Base-by-base conservation (phyloP, 2,113 vertebrate species). In the Hyperopisus bebe region DNA sequence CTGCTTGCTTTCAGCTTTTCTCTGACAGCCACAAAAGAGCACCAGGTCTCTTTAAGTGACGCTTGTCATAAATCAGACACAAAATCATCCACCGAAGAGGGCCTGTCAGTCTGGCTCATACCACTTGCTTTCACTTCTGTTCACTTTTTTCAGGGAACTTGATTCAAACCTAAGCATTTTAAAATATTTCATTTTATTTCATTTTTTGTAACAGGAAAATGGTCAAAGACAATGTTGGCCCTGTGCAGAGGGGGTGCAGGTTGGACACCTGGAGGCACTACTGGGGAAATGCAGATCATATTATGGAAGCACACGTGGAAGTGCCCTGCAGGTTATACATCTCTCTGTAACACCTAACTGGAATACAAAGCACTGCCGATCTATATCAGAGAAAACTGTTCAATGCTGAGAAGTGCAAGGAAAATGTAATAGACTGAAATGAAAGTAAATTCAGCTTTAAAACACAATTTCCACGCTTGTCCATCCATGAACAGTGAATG, bases 1-100 rank as follows among this genome's bases (percentile, higher is more conserved):
- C 95, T 95, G 94, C 95, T 95, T 96, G 95, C 95, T 96, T 95
- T 97, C 95, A 94, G 95, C 92, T 93, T 92, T 93, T 93, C 91
- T 96, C 93, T 95, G 96, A 97, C 93, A 96, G 95, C 95, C 96
- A 97, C 95, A 96, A 97, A 97, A 96, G 95, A 96, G 95, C 94
- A 93, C 92, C 94, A 94, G 95, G 94, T 93, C 91, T 95, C 93
- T 95, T 96, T 95, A 95, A 95, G 95, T 95, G 95, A 96, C 95
- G 95, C 96, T 97, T 97, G 94, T 96, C 94, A 95, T 96, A 96
- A 97, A 97, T 98, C 97, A 96, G 96, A 97, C 96, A 94, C 94
- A 96, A 96, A 97, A 96, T 96, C 95, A 96, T 96, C 95, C 96
- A 88, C 90, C 91, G 92, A 92, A 95, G 95, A 96, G 91, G 93